Conservation (phyloP, 2,888 invertebrate species). For the Aethes cnicana region DNA sequence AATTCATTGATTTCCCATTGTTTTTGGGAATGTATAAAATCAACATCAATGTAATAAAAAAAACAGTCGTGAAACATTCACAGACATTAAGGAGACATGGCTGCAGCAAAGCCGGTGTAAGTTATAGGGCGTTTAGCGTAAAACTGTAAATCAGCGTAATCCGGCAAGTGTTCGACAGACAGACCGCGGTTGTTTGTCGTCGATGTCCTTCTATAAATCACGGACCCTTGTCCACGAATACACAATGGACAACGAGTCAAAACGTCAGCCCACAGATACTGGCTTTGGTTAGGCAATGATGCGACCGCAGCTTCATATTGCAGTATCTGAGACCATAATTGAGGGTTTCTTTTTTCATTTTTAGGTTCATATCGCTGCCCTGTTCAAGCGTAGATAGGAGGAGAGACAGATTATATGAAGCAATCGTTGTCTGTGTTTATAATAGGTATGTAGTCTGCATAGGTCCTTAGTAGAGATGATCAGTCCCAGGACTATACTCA, state of each 20-base stretch:
- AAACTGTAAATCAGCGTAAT: slow-evolving; percentile 35
- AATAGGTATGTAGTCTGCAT: no score
- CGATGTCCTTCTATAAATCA: slow-evolving; percentile 67
- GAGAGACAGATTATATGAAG: no score
- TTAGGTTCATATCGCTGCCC: no score
- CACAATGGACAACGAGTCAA: slow-evolving; percentile 53
- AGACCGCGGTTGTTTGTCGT: slow-evolving; percentile 52
- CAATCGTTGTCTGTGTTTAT: no score
- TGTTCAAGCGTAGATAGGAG: no score
- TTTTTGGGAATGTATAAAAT: no score
- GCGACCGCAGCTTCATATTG: no score
- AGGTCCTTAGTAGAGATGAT: no score
- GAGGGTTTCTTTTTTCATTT: no score
- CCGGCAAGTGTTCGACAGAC: slow-evolving; percentile 35
- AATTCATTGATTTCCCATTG: no score
- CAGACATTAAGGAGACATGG: not conserved
- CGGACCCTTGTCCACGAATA: slow-evolving; percentile 67
- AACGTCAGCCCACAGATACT: slow-evolving; percentile 43
- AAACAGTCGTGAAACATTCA: not conserved
- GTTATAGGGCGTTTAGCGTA: slow-evolving; percentile 27
- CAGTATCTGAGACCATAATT: no score
- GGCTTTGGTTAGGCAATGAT: slow-evolving; percentile 15
- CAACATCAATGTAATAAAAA: not conserved
- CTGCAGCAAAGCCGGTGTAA: slow-evolving; percentile 7
- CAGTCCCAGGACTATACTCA: no score